Conservation (phyloP, 2,113 vertebrate species). For the Megaleporinus macrocephalus region DNA sequence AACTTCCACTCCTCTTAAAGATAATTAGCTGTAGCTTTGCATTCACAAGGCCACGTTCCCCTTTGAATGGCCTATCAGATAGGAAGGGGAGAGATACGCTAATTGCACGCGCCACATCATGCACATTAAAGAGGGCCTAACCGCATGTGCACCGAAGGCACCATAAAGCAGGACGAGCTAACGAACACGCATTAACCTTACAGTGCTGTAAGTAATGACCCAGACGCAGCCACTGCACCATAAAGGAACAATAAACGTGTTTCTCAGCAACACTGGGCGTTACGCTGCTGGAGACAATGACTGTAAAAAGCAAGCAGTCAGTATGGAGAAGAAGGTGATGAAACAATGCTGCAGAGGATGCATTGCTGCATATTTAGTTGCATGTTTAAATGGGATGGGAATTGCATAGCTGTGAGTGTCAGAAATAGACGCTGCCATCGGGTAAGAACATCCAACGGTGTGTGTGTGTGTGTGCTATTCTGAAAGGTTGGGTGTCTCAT, state of each 20-base stretch:
- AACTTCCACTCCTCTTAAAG: constrained; percentile 44
- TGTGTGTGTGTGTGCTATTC: neutral
- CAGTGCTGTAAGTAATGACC: constrained; percentile 36
- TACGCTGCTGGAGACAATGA: constrained; percentile 22
- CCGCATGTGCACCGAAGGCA: constrained; percentile 29
- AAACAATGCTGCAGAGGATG: neutral
- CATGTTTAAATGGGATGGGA: neutral
- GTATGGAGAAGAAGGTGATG: neutral
- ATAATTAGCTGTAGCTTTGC: constrained; percentile 49
- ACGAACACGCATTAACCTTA: constrained; percentile 52
- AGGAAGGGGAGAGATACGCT: constrained; percentile 31
- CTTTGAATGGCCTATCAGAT: constrained; percentile 45
- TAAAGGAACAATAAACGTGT: constrained; percentile 41
- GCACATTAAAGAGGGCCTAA: constrained; percentile 51
- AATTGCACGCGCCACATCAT: constrained; percentile 39
- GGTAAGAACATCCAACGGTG: constrained; percentile 9
- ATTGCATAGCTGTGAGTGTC: neutral
- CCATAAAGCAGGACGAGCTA: constrained; percentile 36
- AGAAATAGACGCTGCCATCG: neutral
- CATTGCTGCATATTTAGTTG: neutral
- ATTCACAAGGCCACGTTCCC: constrained; percentile 39
- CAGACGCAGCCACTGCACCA: neutral
- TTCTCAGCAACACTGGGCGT: constrained; percentile 23
- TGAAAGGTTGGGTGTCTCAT: neutral
- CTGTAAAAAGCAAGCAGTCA: constrained; percentile 6